Conservation (phyloP, 2,888 invertebrate species). For the Ochropacha duplaris region DNA sequence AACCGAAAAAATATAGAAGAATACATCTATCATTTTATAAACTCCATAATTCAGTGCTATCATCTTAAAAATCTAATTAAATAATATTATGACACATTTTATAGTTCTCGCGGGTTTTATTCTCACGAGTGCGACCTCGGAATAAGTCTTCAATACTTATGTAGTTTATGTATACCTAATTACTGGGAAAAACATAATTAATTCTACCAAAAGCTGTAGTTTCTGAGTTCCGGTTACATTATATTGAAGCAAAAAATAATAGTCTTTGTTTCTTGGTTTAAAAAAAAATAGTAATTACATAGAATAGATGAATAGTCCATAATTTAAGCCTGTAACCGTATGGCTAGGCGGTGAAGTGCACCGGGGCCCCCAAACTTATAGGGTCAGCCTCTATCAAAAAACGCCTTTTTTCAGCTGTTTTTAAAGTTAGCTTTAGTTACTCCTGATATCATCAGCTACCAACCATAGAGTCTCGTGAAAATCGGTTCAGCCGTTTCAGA, state of each 20-base stretch:
- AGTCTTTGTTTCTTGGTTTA: not conserved
- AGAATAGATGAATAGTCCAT: no score
- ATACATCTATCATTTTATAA: not conserved
- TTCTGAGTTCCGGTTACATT: not conserved
- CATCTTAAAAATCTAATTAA: constrained; percentile 30
- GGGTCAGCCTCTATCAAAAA: no score
- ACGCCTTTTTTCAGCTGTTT: no score
- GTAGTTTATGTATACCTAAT: constrained; percentile 13
- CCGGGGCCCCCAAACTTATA: no score
- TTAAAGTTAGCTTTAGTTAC: no score
- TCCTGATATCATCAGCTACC: no score
- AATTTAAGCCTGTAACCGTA: no score
- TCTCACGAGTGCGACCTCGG: constrained; percentile 38
- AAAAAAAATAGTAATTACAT: no score
- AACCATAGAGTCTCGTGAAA: no score
- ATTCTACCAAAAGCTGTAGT: constrained; percentile 15
- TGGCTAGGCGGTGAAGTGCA: no score
- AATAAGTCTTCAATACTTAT: constrained; percentile 19
- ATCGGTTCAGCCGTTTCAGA: no score
- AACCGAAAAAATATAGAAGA: not conserved
- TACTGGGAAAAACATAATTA: constrained; percentile 6
- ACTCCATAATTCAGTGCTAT: constrained; percentile 25
- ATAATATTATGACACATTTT: constrained; percentile 39
- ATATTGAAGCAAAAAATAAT: not conserved
- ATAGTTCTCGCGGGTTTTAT: constrained; percentile 29